Conservation (phyloP, 2,888 invertebrate genomes). For the Escarpia spicata region DNA sequence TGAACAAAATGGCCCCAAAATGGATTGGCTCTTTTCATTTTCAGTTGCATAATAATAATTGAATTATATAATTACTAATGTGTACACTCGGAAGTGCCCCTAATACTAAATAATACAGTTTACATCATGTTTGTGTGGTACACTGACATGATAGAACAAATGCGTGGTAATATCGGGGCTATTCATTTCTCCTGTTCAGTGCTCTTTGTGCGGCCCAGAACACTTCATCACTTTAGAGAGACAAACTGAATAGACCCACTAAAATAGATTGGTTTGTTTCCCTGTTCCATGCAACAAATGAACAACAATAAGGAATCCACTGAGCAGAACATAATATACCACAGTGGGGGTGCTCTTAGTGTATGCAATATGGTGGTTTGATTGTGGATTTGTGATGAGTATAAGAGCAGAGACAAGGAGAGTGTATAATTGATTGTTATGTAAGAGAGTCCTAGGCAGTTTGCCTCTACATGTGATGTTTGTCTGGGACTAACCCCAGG, state of each 20-base stretch:
- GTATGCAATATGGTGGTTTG: not conserved
- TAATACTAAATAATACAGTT: too few species aligned
- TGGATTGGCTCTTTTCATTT: not conserved
- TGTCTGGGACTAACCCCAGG: not conserved
- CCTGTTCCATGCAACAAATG: not conserved
- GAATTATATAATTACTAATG: too few species aligned
- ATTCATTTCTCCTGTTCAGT: too few species aligned
- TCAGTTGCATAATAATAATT: too few species aligned
- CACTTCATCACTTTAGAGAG: not conserved
- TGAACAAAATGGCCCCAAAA: not conserved
- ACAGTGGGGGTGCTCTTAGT: not conserved
- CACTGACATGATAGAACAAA: not conserved
- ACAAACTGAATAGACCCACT: too few species aligned
- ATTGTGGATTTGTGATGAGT: not conserved
- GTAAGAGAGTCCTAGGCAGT: not conserved
- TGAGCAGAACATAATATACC: not conserved
- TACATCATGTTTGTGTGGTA: not conserved
- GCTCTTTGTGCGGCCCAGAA: not conserved
- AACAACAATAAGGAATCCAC: not conserved
- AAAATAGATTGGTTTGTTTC: not conserved
- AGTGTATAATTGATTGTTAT: not conserved
- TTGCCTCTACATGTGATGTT: not conserved
- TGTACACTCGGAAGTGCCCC: too few species aligned
- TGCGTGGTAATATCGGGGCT: too few species aligned
- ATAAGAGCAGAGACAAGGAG: not conserved